Percentiles rank a stretch among this genome's conserved stretches.
Conservation (phyloP, 2,888 invertebrate genomes). For the Sinopyrophorus schimmeli region DNA sequence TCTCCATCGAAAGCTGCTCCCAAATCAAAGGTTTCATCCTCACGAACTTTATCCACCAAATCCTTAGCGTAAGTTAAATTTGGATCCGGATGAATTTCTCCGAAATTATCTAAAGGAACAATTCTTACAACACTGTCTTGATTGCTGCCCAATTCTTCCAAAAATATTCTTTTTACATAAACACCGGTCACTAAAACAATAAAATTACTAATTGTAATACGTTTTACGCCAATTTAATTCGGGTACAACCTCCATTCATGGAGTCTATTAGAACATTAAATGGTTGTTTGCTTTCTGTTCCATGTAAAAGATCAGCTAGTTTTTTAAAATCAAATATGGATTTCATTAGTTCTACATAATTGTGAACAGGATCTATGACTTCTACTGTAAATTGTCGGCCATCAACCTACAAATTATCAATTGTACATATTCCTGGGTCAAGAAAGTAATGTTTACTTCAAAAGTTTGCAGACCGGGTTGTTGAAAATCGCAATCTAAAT, state of each 20-base stretch:
- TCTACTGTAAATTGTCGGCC: conserved; percentile 77
- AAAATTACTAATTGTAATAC: conserved; percentile 1
- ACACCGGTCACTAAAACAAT: conserved; percentile 93
- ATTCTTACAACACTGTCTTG: conserved; percentile 69
- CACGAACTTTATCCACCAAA: conserved; percentile 66
- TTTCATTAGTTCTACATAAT: conserved; percentile 91
- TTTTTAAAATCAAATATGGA: conserved; percentile 93
- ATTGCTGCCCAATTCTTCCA: conserved; percentile 80
- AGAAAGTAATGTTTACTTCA: conserved; percentile 54
- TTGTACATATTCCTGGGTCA: background rate
- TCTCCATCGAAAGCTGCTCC: conserved; percentile 99
- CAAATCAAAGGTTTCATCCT: conserved; percentile 66
- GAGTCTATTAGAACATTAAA: conserved; percentile 89
- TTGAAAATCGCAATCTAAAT: conserved; percentile 75
- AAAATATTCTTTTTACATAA: conserved; percentile 87
- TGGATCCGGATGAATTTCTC: conserved; percentile 96
- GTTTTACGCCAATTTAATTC: no score
- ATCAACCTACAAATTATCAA: conserved; percentile 62
- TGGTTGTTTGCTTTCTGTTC: conserved; percentile 65
- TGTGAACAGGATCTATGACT: conserved; percentile 87
- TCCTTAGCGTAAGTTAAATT: conserved; percentile 86
- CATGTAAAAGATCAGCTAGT: conserved; percentile 74
- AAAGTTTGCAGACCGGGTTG: conserved; percentile 70
- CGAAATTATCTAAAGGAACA: conserved; percentile 90
- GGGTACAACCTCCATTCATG: conserved; percentile 83